Base-by-base conservation (phyloP, 2,888 invertebrate genomes). In the Yponomeuta malinellus region DNA sequence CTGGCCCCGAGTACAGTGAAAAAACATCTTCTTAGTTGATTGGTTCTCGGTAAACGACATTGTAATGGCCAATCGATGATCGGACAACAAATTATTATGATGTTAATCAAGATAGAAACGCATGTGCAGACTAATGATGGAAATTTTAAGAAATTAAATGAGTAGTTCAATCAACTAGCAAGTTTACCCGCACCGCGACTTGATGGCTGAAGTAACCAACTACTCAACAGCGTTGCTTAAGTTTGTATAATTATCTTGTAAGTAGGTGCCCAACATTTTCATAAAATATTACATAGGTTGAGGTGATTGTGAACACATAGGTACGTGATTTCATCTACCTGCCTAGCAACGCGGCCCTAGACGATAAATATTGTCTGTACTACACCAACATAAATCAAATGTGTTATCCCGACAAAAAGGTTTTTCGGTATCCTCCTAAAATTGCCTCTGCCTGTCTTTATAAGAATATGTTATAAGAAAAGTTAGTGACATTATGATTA, bases 51-150 rank as follows among this genome's bases (percentile, higher is more conserved):
- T 15, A 59, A 59, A 59, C 52, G 52, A 59, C 52, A 59, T 59
- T 59, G 52, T 59, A 59, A 59, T 59, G 52, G 52, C 52, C 12
- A 59, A 59, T 59, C 52, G 52, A 59, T 59, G 52, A 59, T 59
- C 52, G 52, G 15, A 15, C 52, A 59, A 59, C 52, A 59, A 59
- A 59, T 59, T 15, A 59, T 59, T 59, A 59, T 59, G 52, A 12
- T 59, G 52, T 59, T 59, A 15, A 59, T 59, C 52, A 59, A 59
- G 52, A 15, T 59, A 59, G 52, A 59, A 59, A 59, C 15, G 52
- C 15, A 15, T 2, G 52, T 15, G 52, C 15, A 15, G 52, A 59
- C 3, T 59, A 5, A 59, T 59, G 52, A 15, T 59, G 52, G 15
- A 59, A 15, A 15, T 59, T 15, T 59, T 3, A 59, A 15, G 15